Evolutionary conservation across 2,888 invertebrate genomes (phyloP), one percentile per base, ranked within the genome.

Genomic region (Harpagoxenus sublaevis): DNA sequence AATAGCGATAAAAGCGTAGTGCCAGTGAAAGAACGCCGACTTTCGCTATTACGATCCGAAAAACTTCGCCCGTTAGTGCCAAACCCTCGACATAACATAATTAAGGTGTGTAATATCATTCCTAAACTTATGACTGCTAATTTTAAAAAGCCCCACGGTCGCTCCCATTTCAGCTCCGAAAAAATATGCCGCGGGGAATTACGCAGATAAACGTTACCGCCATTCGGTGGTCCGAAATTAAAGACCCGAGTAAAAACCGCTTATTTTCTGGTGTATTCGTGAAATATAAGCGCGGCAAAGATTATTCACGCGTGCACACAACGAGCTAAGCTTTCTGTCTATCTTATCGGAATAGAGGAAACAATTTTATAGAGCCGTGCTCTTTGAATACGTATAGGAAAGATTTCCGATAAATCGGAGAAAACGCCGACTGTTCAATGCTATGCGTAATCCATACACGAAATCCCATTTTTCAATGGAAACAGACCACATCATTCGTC

Each of bases 21-120:
- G 18, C 10, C 23, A n/a, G 12, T n/a, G 28, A 79, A 55, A 62
- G 62, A 81, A 28, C 48, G 15, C 31, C 45, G 62, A 70, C 68
- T 68, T 71, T 84, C 23, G 63, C 35, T 51, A 81, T 81, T 62
- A 79, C 39, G 12, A 71, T 39, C 60, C 10, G n/a, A 57, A 71
- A 15, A 79, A 79, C 79, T 79, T 79, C 2, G 79, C 23, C 60
- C 73, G 39, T 79, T 79, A 71, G 5, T 18, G 60, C 60, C 73
- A 18, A 79, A 71, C 60, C n/a, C 48, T 51, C 60, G 28, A 55
- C 45, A 1, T 73, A 73, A 57, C 71, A 35, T 53, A 79, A 79
- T 79, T 79, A 62, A 79, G 23, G 12, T 18, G 53, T 39, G 31
- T 73, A 62, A 60, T 73, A 73, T 60, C 28, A 31, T n/a, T 42